These are phyloP conservation scores for Antechinus stuartii DNA, from an alignment of 2,113 vertebrate genomes.

Conservation along the genomic window DNA sequence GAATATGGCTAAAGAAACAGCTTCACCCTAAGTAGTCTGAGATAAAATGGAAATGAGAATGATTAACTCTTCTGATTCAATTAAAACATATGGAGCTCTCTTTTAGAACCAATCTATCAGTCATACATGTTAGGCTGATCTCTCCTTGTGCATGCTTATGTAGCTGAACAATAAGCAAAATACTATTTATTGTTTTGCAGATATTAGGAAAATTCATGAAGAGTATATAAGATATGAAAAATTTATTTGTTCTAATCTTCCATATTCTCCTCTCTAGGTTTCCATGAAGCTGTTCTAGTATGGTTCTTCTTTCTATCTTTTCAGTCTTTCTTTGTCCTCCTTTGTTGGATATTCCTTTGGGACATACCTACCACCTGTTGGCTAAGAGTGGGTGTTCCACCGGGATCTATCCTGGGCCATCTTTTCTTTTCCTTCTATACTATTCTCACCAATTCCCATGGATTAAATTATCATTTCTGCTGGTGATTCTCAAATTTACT, in stretches of 20 bases:
- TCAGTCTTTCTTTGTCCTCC: background rate
- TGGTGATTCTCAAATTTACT: background rate
- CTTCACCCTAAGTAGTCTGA: rapidly evolving
- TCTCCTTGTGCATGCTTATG: background rate
- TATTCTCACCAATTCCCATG: background rate
- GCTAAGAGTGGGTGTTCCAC: background rate
- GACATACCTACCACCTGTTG: background rate
- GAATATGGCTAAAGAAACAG: background rate
- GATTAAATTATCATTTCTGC: background rate
- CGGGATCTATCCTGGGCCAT: background rate
- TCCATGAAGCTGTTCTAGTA: background rate
- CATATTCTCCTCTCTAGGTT: background rate
- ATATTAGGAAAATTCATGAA: background rate
- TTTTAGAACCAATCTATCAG: background rate
- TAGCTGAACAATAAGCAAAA: background rate
- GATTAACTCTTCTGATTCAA: background rate
- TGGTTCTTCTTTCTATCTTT: background rate
- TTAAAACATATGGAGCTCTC: background rate
- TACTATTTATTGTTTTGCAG: background rate
- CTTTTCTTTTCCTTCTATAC: background rate
- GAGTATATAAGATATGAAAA: background rate
- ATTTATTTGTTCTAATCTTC: background rate
- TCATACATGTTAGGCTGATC: background rate
- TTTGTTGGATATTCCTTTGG: background rate
- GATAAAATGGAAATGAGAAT: background rate